Evolutionary conservation across 2,113 vertebrate genomes (phyloP), one percentile per base, ranked within the genome.

Genomic region (Syrrhaptes paradoxus): DNA sequence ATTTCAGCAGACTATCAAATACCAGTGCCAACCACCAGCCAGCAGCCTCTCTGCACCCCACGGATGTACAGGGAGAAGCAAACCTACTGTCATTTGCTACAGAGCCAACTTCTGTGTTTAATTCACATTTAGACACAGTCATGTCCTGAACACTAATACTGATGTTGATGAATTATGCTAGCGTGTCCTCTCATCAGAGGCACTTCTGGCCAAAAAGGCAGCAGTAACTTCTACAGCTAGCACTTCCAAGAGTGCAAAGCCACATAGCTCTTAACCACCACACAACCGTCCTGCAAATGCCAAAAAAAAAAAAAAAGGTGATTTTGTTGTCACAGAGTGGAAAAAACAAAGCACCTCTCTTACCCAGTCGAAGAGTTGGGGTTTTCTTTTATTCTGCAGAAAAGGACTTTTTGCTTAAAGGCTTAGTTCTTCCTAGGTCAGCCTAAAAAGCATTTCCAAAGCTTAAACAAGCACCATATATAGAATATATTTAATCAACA

Each of bases 241-340:
- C 1, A 9, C 19, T 81, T 71, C 2, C 0, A 72, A 36, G 13
- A 89, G 11, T 4, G 7, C 25, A 73, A 95, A 89, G 31, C 55
- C 59, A 70, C 5, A 36, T 8, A 84, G 4, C 10, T 21, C 28
- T 73, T 26, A 72, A 65, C 46, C 82, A 36, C 18, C 66, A 66
- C 8, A 34, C 9, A 31, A 1, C 2, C 17, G 29, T 54, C 32
- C 52, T 4, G 4, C 6, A 58, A 92, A 80, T 11, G 9, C 3
- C 10, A 70, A 46, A 28, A 21, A 61, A 38, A 2, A 3, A 2
- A 31, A 9, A 2, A 2, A 31, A 9, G 28, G 17, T 2, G 1
- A 49, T 34, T 43, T 25, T 19, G 76, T 32, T 65, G 21, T 36
- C 28, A 61, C 45, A 45, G 5, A 41, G 17, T 17, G 12, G 38